These are phyloP conservation scores for Dynastes hyllus DNA, from an alignment of 2,888 invertebrate species.

Conservation along the genomic window DNA sequence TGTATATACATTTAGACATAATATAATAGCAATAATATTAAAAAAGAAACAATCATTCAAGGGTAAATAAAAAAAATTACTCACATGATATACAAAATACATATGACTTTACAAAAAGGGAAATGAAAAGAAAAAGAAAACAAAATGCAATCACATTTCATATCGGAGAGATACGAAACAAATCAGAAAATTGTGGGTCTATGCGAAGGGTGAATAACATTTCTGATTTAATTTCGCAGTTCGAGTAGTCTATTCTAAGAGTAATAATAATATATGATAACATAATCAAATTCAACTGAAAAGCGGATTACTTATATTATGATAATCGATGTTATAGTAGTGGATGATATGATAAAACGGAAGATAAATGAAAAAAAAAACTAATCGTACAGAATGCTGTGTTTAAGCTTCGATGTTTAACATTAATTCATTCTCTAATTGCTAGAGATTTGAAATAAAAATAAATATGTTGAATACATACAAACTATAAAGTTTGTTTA, in stretches of 20 bases:
- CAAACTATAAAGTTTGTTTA: no score
- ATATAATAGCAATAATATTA: slow-evolving; percentile 9
- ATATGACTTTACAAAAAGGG: neutral
- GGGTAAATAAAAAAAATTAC: slow-evolving; percentile 18
- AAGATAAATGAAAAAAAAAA: neutral
- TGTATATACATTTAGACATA: slow-evolving; percentile 35
- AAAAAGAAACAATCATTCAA: slow-evolving; percentile 7
- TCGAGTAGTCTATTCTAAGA: slow-evolving; percentile 4
- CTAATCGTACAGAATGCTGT: neutral
- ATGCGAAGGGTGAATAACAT: neutral
- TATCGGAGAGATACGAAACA: slow-evolving; percentile 16
- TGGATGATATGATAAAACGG: neutral
- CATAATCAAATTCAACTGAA: neutral
- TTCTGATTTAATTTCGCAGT: slow-evolving; percentile 2
- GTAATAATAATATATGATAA: neutral
- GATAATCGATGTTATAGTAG: neutral
- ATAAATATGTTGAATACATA: no score
- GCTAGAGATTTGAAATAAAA: no score
- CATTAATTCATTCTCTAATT: no score
- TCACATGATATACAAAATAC: slow-evolving; percentile 19
- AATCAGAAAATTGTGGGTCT: neutral
- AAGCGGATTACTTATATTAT: neutral
- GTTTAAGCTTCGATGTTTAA: no score
- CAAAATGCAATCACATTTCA: slow-evolving; percentile 4
- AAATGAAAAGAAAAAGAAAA: slow-evolving; percentile 14